phyloP scores from a whole-genome alignment of 1,140 invertebrate species.

The Manduca sexta region DNA sequence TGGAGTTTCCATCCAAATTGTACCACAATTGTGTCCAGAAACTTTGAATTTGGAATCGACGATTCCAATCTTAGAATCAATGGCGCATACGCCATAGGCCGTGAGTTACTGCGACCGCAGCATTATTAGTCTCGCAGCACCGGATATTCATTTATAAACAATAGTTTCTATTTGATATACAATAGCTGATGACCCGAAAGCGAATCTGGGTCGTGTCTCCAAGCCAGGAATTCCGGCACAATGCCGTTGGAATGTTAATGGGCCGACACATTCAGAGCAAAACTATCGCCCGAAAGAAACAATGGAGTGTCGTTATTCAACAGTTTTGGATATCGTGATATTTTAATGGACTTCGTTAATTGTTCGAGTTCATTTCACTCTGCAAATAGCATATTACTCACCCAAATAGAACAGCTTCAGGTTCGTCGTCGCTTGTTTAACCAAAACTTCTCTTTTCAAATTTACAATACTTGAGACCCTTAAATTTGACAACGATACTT shows the following conservation, averaged over 20 bases:
- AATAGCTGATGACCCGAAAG: conserved; percentile 15
- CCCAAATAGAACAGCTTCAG: too few relatives aligned
- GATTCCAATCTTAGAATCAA: neutral
- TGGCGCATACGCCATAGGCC: conserved; percentile 3
- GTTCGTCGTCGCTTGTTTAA: too few relatives aligned
- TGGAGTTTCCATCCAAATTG: too few relatives aligned
- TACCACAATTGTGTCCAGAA: too few relatives aligned
- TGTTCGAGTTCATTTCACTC: too few relatives aligned
- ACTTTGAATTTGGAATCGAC: too few relatives aligned
- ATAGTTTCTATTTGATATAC: conserved; percentile 11
- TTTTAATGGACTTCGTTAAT: too few relatives aligned
- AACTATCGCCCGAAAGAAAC: conserved; percentile 11
- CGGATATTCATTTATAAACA: conserved; percentile 22
- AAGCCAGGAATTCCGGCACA: conserved; percentile 17
- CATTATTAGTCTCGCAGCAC: conserved; percentile 7
- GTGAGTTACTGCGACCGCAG: conserved; percentile 11
- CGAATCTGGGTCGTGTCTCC: conserved; percentile 17
- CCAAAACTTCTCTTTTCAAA: too few relatives aligned
- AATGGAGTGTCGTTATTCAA: conserved; percentile 2
- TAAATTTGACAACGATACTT: too few relatives aligned
- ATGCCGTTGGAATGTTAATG: conserved; percentile 22
- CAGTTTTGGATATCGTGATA: neutral
- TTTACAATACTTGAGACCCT: too few relatives aligned
- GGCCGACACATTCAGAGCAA: conserved; percentile 11
- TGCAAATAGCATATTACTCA: too few relatives aligned